Evolutionary conservation across 2,113 vertebrate genomes (phyloP).

Genomic region (Callorhinus ursinus): DNA sequence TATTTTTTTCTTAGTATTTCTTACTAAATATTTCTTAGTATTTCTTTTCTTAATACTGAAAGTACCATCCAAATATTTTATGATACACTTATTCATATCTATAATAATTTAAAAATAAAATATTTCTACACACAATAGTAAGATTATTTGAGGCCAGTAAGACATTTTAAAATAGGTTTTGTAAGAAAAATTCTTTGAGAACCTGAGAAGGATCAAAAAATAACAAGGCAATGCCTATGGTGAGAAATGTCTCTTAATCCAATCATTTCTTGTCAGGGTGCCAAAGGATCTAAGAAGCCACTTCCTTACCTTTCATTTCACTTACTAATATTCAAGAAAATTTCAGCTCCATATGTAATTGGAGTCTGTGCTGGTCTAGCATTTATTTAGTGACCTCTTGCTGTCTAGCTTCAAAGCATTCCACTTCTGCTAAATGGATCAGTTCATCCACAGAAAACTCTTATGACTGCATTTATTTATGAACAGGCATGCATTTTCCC

Average conservation of each 20-base stretch:
- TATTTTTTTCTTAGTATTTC: neutral
- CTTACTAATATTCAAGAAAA: slow-evolving; percentile 31
- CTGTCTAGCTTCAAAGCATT: slow-evolving; percentile 8
- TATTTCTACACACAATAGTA: neutral
- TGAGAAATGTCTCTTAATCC: neutral
- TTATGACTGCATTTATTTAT: slow-evolving; percentile 28
- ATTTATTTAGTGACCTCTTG: slow-evolving; percentile 52
- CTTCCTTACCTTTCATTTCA: neutral
- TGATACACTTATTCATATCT: neutral
- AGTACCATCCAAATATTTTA: slow-evolving; percentile 36
- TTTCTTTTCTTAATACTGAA: neutral
- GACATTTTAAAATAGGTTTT: neutral
- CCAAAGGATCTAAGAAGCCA: slow-evolving; percentile 8
- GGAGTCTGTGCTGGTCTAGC: neutral
- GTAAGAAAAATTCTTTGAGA: slow-evolving; percentile 27
- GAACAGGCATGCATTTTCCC: neutral
- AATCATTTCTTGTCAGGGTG: neutral
- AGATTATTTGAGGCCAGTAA: slow-evolving; percentile 1
- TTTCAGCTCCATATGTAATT: neutral
- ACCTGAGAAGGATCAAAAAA: neutral
- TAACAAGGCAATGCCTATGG: neutral
- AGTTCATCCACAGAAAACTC: neutral
- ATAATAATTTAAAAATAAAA: slow-evolving; percentile 17
- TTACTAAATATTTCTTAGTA: neutral
- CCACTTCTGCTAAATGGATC: slow-evolving; percentile 13